Base-by-base conservation (phyloP, 2,888 invertebrate species). In the Agelastica alni region DNA sequence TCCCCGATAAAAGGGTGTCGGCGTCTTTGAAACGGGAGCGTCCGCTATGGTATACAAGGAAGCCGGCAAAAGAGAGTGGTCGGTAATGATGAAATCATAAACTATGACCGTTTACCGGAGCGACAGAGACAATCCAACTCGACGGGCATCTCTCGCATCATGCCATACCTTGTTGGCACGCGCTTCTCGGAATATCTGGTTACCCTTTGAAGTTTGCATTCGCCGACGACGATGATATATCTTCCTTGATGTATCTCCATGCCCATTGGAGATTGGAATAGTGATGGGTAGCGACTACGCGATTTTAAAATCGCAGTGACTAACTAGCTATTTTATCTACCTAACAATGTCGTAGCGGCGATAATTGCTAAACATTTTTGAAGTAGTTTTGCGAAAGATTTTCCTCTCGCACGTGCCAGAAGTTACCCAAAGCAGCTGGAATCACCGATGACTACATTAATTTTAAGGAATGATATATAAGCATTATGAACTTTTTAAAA, bases 161-260 rank as follows among this genome's bases (percentile, higher is more conserved):
- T 67, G 69, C 67, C 68, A 64, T 63, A 59, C 64, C 63, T 61
- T 68, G 64, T 67, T 69, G 70, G 72, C 72, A 71, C 71, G 70
- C 71, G 72, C 70, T 71, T 71, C 72, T 67, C 58, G 62, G 70
- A 70, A 70, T 36, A 46, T 54, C 59, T 59, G 36, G 51, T n/a
- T n/a, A n/a, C n/a, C 65, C 65, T 68, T 68, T 70, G 68, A 65
- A 55, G 58, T 63, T 54, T 59, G 13, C 20, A 13, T 22, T 52
- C 37, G 56, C 66, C 67, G 67, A 62, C 67, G 65, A 61, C 65
- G 18, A 36, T 36, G 18, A 37, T 14, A 46, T 47, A 32, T 31
- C 17, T 31, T n/a, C n/a, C n/a, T 61, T 61, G 57, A 61, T 60
- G 60, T 36, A 54, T 53, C 44, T 53, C 22, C 5, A 7, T 22